Base-by-base conservation (phyloP, 2,888 invertebrate genomes). In the Eucriotettix oculatus region DNA sequence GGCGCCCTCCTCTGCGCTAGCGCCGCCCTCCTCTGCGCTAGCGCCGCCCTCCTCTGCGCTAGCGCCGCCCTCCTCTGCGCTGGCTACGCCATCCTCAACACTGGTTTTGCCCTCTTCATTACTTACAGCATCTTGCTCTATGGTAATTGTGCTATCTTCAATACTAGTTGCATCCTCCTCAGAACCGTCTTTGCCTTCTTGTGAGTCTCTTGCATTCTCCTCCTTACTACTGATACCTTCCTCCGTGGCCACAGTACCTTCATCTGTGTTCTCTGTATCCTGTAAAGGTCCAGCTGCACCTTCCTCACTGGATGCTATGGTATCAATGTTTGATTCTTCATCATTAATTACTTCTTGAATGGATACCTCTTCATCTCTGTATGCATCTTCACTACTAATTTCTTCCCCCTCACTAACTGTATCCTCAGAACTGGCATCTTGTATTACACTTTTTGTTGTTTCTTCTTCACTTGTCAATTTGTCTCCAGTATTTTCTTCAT, bases 251-350 rank as follows among this genome's bases (percentile, higher is more conserved):
- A 64, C 65, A 57, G 62, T 29, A 29, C 29, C 29, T 58, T 62
- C 64, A 55, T 62, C 61, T 48, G 65, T 17, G 66, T 61, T 42
- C 63, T 61, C 58, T 57, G 57, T 65, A 62, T 71, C 70, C 68
- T 73, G 72, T 70, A 74, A 72, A 70, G 70, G 66, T 68, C 66
- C 71, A 68, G 73, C 74, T 71, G 75, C 75, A 71, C 76, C 74
- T 59, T 65, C 62, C 40, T 58, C 62, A 42, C 55, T 7, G 3
- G 29, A 29, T 5, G 29, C 29, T 29, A 7, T 5, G 29, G 29
- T 5, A 29, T 29, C 29, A 42, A 55, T 48, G 40, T 62, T 55
- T 29, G 55, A 40, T 29, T n/a, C 29, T 58, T 54, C 14, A 14
- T 29, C 29, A 29, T 29, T 29, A 29, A 2, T 29, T 29, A 29